These are phyloP conservation scores for Lissocephala sabroskyi DNA, from an alignment of 2,888 invertebrate genomes.

Conservation along the genomic window DNA sequence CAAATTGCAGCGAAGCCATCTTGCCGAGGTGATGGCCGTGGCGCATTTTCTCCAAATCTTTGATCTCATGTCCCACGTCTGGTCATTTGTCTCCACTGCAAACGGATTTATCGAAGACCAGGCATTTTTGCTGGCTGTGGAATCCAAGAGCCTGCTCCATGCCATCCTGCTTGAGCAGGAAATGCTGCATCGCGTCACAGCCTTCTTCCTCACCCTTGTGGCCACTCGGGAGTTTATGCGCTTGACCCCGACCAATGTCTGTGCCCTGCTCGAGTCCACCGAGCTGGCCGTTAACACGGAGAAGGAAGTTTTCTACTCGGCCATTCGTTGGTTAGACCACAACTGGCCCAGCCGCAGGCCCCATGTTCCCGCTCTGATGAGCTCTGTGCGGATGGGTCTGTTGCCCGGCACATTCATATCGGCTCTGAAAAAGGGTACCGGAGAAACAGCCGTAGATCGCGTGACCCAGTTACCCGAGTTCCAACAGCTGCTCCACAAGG, in stretches of 20 bases:
- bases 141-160: neutral
- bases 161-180: slow-evolving; percentile 5
- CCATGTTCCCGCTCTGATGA: slow-evolving; percentile 9
- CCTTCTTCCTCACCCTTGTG: slow-evolving; percentile 30
- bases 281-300: slow-evolving; percentile 27
- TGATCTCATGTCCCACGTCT: slow-evolving; percentile 12
- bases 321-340: slow-evolving; percentile 31
- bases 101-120: slow-evolving; percentile 18
- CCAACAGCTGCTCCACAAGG: neutral
- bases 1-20: slow-evolving; percentile 4
- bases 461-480: slow-evolving; percentile 9
- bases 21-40: slow-evolving; percentile 13
- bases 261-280: slow-evolving; percentile 18
- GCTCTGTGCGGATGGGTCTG: slow-evolving; percentile 8
- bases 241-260: slow-evolving; percentile 6
- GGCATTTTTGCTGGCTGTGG: slow-evolving; percentile 19
- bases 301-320: slow-evolving; percentile 30
- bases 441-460: slow-evolving; percentile 1
- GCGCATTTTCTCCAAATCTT: slow-evolving; percentile 17
- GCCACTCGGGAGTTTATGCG: slow-evolving; percentile 25
- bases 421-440: neutral
- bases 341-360: slow-evolving; percentile 20
- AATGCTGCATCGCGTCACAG: slow-evolving; percentile 22
- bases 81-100: slow-evolving; percentile 17
- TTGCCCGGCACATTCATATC: slow-evolving; percentile 14